Evolutionary conservation across 2,113 vertebrate genomes (phyloP), one percentile per base, ranked within the genome.

Genomic region (Acrocephalus arundinaceus): DNA sequence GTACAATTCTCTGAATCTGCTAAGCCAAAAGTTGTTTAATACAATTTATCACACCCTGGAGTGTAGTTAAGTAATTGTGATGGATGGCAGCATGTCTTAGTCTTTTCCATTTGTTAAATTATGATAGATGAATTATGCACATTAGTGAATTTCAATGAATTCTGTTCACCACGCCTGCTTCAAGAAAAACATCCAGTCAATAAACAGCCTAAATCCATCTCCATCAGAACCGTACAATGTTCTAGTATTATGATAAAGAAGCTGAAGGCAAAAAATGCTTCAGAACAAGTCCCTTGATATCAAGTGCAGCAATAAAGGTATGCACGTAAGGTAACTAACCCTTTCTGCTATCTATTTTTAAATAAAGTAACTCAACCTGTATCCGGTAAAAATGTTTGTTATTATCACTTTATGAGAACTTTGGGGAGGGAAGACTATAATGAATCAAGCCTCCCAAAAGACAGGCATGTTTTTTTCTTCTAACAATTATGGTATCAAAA

Each of bases 81-180:
- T 97, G 97, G 97, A 99, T 98, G 98, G 98, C 97, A 98, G 97
- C 93, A 94, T 98, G 96, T 97, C 98, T 98, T 97, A 95, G 96
- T 98, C 92, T 92, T 97, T 97, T 96, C 97, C 95, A 98, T 97
- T 98, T 98, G 97, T 97, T 97, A 98, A 98, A 98, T 98, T 97
- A 97, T 98, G 98, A 99, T 98, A 97, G 97, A 98, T 98, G 98
- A 98, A 97, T 98, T 97, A 97, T 91, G 92, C 96, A 98, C 90
- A 89, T 94, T 96, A 96, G 78, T 87, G 87, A 97, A 98, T 98
- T 97, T 96, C 95, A 96, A 97, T 95, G 83, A 94, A 94, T 79
- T 89, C 89, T 96, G 90, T 97, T 98, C 97, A 97, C 96, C 97
- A 97, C 70, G 82, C 87, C 73, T 89, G 96, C 95, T 95, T 98